phyloP scores from a whole-genome alignment of 2,113 vertebrate species.

The Bos taurus region DNA sequence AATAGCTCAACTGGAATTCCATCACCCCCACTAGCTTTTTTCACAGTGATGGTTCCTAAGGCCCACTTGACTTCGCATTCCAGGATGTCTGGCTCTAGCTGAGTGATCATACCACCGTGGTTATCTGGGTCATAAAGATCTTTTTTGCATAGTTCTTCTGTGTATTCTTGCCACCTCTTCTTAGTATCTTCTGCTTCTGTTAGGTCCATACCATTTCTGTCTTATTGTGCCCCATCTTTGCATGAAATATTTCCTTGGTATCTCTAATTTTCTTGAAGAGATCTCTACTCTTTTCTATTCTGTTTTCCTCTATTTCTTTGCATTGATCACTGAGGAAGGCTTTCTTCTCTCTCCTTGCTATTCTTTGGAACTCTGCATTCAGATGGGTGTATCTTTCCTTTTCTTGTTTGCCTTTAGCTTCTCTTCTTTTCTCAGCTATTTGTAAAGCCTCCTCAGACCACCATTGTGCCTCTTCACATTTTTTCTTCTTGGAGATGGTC shows the following conservation, averaged over 20 bases:
- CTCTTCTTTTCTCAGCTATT: not conserved
- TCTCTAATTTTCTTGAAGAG: not conserved
- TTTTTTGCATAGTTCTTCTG: not conserved
- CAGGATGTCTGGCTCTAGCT: not conserved
- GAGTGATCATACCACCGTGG: not conserved
- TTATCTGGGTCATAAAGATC: not conserved
- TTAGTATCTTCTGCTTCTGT: not conserved
- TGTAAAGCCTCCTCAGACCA: not conserved
- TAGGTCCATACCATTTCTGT: not conserved
- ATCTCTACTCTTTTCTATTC: not conserved
- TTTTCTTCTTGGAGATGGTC: not conserved
- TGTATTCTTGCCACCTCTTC: not conserved
- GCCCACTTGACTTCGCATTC: not conserved
- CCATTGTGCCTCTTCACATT: not conserved
- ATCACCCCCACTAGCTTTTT: not conserved
- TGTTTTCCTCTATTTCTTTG: not conserved
- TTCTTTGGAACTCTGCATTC: not conserved
- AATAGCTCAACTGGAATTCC: not conserved
- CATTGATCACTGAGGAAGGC: not conserved
- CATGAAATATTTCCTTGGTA: not conserved
- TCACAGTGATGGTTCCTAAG: not conserved
- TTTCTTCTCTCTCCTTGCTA: not conserved
- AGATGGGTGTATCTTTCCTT: not conserved
- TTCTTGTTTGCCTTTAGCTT: too few relatives aligned
- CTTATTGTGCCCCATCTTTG: not conserved